Evolutionary conservation across 2,888 invertebrate genomes (phyloP).

Genomic region (Erebia ligea): DNA sequence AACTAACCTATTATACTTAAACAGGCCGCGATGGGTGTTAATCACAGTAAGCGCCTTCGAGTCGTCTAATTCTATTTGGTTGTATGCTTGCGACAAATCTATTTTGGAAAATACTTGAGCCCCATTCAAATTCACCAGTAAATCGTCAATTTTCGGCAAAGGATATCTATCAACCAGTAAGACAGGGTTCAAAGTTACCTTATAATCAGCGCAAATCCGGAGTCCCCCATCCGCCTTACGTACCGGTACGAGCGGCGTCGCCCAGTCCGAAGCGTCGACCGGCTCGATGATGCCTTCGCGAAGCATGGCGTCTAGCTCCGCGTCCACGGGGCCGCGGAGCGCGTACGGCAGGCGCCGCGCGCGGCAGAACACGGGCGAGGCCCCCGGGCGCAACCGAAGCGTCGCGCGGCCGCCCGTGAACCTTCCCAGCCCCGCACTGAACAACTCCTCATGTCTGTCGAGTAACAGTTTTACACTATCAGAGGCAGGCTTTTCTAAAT

Average conservation of each 20-base stretch:
- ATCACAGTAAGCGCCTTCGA: conserved; percentile 11
- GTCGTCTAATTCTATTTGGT: conserved; percentile 20
- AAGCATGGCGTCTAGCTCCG: no score
- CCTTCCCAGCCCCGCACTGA: no score
- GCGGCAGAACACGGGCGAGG: no score
- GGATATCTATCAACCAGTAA: conserved; percentile 22
- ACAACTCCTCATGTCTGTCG: no score
- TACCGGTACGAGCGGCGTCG: no score
- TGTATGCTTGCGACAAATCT: conserved; percentile 30
- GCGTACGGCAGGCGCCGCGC: no score
- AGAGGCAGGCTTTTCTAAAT: neutral
- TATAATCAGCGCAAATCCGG: conserved; percentile 37
- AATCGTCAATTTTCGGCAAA: conserved; percentile 21
- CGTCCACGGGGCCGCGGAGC: no score
- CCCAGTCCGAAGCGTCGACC: no score
- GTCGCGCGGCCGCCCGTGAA: no score
- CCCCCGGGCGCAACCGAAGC: no score
- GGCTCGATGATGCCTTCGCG: no score
- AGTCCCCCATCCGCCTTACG: neutral
- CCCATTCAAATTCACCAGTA: conserved; percentile 9
- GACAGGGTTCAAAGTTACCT: conserved; percentile 9
- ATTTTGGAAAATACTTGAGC: conserved; percentile 18
- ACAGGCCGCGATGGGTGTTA: conserved; percentile 17
- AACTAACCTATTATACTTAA: conserved; percentile 7
- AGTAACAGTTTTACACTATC: conserved; percentile 1